A percentile compares a stretch with the other conserved stretches of the same genome.
Evolutionary conservation across 92 coral and sea anemone genomes (phyloP).

Genomic region (Hydrozoanthus gracilis): DNA sequence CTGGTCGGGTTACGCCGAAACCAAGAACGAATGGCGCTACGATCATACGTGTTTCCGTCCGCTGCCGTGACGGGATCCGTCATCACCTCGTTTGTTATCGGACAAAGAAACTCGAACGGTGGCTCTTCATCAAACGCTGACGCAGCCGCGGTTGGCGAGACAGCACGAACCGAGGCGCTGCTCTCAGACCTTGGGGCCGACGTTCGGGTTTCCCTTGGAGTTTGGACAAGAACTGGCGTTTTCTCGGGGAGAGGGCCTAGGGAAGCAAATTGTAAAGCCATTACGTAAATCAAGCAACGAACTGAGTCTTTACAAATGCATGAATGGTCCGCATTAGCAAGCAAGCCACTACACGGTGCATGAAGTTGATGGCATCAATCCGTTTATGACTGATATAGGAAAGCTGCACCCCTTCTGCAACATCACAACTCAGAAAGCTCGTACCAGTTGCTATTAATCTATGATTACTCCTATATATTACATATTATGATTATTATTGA

Average conservation of each 20-base stretch:
- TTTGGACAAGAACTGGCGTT: slow-evolving; percentile 45
- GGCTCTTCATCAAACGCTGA: slow-evolving; percentile 65
- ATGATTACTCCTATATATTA: too few relatives aligned
- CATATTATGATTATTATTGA: too few relatives aligned
- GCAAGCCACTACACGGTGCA: too few relatives aligned
- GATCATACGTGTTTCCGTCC: slow-evolving; percentile 87
- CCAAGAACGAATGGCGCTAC: slow-evolving; percentile 81
- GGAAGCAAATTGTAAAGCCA: not conserved
- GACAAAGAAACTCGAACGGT: slow-evolving; percentile 87
- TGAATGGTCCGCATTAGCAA: too few relatives aligned
- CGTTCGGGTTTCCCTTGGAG: slow-evolving; percentile 54
- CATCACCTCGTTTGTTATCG: slow-evolving; percentile 85
- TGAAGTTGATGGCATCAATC: too few relatives aligned
- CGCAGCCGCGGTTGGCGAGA: slow-evolving; percentile 58
- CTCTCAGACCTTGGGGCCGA: slow-evolving; percentile 54
- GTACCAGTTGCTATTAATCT: too few relatives aligned
- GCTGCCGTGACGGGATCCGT: slow-evolving; percentile 75
- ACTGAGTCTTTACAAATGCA: too few relatives aligned
- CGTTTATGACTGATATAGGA: too few relatives aligned
- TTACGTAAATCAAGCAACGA: not conserved
- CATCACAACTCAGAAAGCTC: too few relatives aligned
- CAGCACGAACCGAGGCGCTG: slow-evolving; percentile 52
- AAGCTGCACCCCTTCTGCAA: too few relatives aligned
- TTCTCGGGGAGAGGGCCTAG: slow-evolving; percentile 72
- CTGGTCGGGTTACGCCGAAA: slow-evolving; percentile 72